Conservation (phyloP, 2,888 invertebrate genomes). For the Eupithecia abbreviata region DNA sequence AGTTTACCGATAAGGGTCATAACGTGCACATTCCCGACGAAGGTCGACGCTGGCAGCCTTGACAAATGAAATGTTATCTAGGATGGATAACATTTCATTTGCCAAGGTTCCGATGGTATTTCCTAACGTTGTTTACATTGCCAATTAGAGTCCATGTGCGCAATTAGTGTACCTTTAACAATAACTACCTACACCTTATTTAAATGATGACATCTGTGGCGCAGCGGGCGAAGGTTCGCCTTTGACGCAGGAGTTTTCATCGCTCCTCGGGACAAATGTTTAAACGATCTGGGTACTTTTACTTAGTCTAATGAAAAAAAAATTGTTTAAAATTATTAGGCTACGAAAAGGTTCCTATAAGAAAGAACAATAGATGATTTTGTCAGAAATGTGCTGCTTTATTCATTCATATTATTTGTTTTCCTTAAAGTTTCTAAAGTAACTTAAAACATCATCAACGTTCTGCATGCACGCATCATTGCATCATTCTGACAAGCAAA, state of each 20-base stretch:
- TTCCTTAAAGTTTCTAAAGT: neutral
- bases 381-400: neutral
- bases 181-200: too few relatives aligned
- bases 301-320: too few relatives aligned
- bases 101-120: conserved; percentile 39
- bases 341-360: too few relatives aligned
- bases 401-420: neutral
- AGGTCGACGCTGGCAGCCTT: conserved; percentile 30
- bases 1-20: conserved; percentile 14
- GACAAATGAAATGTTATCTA: conserved; percentile 21
- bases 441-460: neutral
- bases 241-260: too few relatives aligned
- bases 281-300: too few relatives aligned
- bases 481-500: too few relatives aligned
- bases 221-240: too few relatives aligned
- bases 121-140: conserved; percentile 33
- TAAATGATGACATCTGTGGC: too few relatives aligned
- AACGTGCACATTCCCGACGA: conserved; percentile 13
- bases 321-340: too few relatives aligned
- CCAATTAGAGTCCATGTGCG: conserved; percentile 26
- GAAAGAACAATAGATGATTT: neutral
- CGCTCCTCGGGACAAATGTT: too few relatives aligned
- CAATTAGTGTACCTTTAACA: conserved; percentile 15
- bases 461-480: neutral
- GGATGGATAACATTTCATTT: conserved; percentile 38